Evolutionary conservation across 2,113 vertebrate genomes (phyloP).

Genomic region (Pteruthius melanotis): DNA sequence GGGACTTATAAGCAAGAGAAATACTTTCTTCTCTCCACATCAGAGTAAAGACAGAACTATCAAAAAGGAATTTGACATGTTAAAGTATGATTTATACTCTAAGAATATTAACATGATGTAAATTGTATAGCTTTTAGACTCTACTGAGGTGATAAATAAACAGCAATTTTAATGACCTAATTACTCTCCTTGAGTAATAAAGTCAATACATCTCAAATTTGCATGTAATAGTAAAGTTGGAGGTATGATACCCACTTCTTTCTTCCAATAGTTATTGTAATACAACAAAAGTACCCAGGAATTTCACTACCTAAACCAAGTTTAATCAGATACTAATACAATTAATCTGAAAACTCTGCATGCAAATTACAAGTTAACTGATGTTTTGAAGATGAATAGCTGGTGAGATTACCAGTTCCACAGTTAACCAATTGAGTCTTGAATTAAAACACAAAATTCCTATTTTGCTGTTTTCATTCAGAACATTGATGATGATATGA

Average conservation of each 20-base stretch:
- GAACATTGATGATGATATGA: not conserved
- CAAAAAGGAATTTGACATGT: not conserved
- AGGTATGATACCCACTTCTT: not conserved
- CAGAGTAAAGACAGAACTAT: not conserved
- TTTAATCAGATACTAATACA: not conserved
- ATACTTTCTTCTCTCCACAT: not conserved
- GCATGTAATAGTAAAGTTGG: not conserved
- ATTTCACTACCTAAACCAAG: not conserved
- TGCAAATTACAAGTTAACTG: not conserved
- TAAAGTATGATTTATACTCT: not conserved
- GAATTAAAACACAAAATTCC: not conserved
- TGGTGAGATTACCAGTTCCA: not conserved
- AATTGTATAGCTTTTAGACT: not conserved
- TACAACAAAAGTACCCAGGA: not conserved
- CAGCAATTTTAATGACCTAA: not conserved
- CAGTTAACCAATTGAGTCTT: not conserved
- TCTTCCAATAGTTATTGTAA: not conserved
- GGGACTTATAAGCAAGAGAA: not conserved
- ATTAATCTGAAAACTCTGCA: not conserved
- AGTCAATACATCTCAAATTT: not conserved
- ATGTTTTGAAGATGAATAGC: not conserved
- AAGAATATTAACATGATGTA: not conserved
- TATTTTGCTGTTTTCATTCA: not conserved
- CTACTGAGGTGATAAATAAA: not conserved
- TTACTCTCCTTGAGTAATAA: not conserved